Percentiles rank a stretch among this genome's conserved stretches.
These are phyloP conservation scores for Cheirogaleus medius DNA, from an alignment of 2,113 vertebrate genomes.

Conservation along the genomic window DNA sequence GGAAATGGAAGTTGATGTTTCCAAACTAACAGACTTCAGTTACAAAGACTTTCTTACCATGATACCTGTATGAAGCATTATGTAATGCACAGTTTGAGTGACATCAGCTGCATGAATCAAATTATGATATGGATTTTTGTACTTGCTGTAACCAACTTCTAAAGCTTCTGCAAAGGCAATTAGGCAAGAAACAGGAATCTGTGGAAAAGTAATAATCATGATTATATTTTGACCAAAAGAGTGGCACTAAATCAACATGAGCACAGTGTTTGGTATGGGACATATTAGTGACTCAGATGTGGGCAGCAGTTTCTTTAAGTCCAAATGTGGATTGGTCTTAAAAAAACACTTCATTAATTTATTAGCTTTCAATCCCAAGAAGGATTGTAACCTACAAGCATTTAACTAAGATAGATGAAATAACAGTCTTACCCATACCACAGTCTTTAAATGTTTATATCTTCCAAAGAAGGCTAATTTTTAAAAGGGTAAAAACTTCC, in stretches of 20 bases:
- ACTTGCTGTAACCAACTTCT: conserved; percentile 97
- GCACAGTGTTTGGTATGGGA: background rate
- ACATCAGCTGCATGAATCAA: conserved; percentile 97
- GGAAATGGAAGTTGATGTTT: background rate
- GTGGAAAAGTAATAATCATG: conserved; percentile 70
- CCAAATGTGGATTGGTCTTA: background rate
- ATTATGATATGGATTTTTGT: conserved; percentile 99
- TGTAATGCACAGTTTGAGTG: conserved; percentile 98
- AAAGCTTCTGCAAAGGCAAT: conserved; percentile 97
- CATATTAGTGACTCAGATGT: background rate
- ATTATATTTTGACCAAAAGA: conserved; percentile 52
- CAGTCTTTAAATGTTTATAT: background rate
- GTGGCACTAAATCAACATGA: background rate
- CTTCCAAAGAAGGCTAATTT: background rate
- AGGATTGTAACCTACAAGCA: background rate
- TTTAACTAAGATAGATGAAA: background rate
- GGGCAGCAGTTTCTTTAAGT: background rate
- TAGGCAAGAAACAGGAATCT: conserved; percentile 96
- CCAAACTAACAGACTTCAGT: background rate
- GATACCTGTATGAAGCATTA: conserved; percentile 97
- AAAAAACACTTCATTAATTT: background rate
- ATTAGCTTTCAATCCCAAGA: background rate
- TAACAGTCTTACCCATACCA: background rate
- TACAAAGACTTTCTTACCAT: conserved; percentile 89
- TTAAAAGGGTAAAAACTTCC: background rate